Conservation (phyloP, 1,140 invertebrate species). For the Drosophila elegans region DNA sequence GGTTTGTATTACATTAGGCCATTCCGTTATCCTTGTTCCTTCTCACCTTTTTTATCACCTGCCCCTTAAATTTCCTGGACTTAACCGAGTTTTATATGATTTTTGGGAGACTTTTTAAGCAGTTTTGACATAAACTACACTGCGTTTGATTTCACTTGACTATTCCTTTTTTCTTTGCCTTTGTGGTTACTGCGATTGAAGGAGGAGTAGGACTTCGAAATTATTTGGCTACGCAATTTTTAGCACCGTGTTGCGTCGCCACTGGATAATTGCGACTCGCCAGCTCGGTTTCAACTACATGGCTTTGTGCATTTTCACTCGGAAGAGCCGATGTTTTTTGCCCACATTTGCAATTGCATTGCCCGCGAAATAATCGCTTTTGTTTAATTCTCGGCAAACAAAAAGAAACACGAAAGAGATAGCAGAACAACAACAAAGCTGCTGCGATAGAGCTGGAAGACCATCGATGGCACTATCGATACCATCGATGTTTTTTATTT, state of each 20-base stretch:
- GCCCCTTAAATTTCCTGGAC: background rate
- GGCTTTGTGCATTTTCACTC: conserved; percentile 46
- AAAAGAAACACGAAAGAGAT: conserved; percentile 66
- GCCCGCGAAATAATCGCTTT: conserved; percentile 76
- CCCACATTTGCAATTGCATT: conserved; percentile 61
- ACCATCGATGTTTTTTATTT: too few relatives aligned
- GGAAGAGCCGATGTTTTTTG: conserved; percentile 42
- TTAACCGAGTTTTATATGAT: background rate
- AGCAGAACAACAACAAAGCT: conserved; percentile 75
- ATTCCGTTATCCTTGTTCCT: background rate
- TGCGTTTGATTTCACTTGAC: background rate
- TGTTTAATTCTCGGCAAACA: conserved; percentile 62
- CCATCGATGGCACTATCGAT: too few relatives aligned
- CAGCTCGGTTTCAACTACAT: conserved; percentile 49
- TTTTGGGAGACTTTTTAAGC: background rate
- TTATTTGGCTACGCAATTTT: conserved; percentile 49
- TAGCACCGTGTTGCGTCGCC: conserved; percentile 73
- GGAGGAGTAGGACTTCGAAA: conserved; percentile 13
- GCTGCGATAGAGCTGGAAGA: conserved; percentile 30
- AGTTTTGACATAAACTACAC: conserved; percentile 16
- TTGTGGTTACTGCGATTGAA: background rate
- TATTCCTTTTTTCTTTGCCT: background rate
- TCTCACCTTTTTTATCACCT: conserved; percentile 6
- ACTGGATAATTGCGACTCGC: conserved; percentile 38
- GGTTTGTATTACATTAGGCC: background rate